A percentile compares a stretch with the other conserved stretches of the same genome.
Evolutionary conservation across 2,888 invertebrate genomes (phyloP).

Genomic region (Podotricha telesiphe): DNA sequence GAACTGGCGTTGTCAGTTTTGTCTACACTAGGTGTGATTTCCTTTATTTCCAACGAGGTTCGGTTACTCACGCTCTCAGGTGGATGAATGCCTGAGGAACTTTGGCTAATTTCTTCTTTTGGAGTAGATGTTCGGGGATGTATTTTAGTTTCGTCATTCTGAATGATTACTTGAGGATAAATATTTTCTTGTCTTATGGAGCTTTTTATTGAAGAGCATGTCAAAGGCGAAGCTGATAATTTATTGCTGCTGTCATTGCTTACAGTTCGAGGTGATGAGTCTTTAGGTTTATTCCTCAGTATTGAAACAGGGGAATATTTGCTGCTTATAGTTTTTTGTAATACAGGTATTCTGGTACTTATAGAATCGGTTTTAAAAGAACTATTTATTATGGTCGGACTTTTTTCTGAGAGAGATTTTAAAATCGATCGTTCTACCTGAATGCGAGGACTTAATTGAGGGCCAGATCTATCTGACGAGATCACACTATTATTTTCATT

Average conservation of each 20-base stretch:
- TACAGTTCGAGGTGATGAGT: neutral
- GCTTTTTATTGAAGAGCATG: slow-evolving; percentile 4
- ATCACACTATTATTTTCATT: neutral
- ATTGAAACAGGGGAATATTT: slow-evolving; percentile 23
- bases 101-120: slow-evolving; percentile 45
- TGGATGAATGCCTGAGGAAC: neutral
- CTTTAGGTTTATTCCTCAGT: slow-evolving; percentile 20
- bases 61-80: slow-evolving; percentile 39
- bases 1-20: slow-evolving; percentile 50
- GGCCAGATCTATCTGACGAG: neutral
- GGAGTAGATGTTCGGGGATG: slow-evolving; percentile 60
- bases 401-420: neutral
- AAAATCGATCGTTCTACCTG: neutral
- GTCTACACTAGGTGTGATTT: slow-evolving; percentile 4
- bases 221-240: slow-evolving; percentile 2
- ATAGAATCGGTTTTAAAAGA: neutral
- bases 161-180: slow-evolving; percentile 11
- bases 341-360: slow-evolving; percentile 30
- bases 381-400: slow-evolving; percentile 10
- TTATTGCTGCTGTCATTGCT: neutral
- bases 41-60: slow-evolving; percentile 22
- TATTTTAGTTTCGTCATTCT: slow-evolving; percentile 50
- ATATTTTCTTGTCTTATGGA: slow-evolving; percentile 34
- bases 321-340: slow-evolving; percentile 22
- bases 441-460: neutral